phyloP scores from a whole-genome alignment of 2,888 invertebrate species.

The Charanyca ferruginea region DNA sequence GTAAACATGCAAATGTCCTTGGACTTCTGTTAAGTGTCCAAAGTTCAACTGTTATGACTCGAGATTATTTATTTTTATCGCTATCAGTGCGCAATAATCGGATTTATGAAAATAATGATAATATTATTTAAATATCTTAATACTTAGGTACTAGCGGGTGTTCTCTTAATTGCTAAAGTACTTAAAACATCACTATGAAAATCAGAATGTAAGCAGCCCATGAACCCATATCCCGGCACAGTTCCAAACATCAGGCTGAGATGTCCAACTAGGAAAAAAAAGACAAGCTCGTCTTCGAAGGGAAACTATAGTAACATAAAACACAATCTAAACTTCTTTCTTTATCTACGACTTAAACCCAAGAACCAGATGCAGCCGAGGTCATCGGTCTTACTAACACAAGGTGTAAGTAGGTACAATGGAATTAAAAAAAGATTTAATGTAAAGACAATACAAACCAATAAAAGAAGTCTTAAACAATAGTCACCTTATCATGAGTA shows the following conservation, averaged over 20 bases:
- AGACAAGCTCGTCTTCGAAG: too few relatives aligned
- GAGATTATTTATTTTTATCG: slow-evolving; percentile 30
- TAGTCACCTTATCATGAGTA: neutral
- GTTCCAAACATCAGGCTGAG: too few relatives aligned
- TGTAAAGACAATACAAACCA: neutral
- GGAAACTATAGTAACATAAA: too few relatives aligned
- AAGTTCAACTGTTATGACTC: slow-evolving; percentile 34
- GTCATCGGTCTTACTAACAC: too few relatives aligned
- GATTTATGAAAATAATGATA: slow-evolving; percentile 2
- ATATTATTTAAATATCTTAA: neutral
- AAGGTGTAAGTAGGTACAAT: too few relatives aligned
- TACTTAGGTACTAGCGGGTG: neutral
- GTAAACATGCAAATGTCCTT: slow-evolving; percentile 26
- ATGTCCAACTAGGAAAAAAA: too few relatives aligned
- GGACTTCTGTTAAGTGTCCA: slow-evolving; percentile 13
- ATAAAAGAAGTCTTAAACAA: neutral
- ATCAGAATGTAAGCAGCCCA: too few relatives aligned
- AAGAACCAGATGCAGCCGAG: neutral
- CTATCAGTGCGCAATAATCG: slow-evolving; percentile 24
- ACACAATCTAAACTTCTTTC: too few relatives aligned
- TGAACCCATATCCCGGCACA: too few relatives aligned
- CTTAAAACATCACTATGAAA: too few relatives aligned
- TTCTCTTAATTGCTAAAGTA: neutral
- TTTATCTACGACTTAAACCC: neutral
- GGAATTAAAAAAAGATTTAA: neutral